A percentile compares a stretch with the other conserved stretches of the same genome.
phyloP scores from a whole-genome alignment of 2,797 vertebrate genomes.

The Alfaro cultratus region DNA sequence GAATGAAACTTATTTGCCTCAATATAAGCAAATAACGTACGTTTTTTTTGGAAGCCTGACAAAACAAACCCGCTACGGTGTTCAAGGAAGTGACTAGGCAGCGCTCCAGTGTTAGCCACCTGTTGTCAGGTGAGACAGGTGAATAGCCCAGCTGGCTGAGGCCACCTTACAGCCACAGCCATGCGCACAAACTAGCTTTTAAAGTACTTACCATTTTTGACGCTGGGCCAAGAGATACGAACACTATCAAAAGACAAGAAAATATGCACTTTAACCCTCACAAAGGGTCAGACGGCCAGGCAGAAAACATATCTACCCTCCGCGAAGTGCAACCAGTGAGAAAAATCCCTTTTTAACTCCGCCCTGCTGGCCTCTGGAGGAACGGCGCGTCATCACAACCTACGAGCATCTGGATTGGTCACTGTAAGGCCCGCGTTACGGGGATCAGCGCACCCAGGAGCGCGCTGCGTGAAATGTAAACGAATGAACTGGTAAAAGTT shows the following conservation, averaged over 20 bases:
- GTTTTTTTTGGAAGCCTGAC: neutral
- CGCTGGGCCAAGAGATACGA: neutral
- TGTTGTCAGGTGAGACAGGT: slow-evolving; percentile 76
- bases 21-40: neutral
- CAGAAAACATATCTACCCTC: slow-evolving; percentile 47
- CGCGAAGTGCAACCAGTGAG: slow-evolving; percentile 8
- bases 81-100: neutral
- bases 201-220: slow-evolving; percentile 72
- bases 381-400: slow-evolving; percentile 43
- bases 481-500: slow-evolving; percentile 32
- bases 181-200: slow-evolving; percentile 7
- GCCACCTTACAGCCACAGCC: neutral
- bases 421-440: fast-evolving
- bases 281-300: slow-evolving; percentile 43
- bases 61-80: neutral
- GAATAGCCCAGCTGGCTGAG: slow-evolving; percentile 24
- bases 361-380: slow-evolving; percentile 35
- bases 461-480: slow-evolving; percentile 11
- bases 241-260: neutral
- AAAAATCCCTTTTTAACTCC: slow-evolving; percentile 49
- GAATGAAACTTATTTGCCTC: neutral
- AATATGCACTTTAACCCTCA: slow-evolving; percentile 54
- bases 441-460: neutral
- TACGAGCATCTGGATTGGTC: slow-evolving; percentile 38
- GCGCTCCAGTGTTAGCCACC: slow-evolving; percentile 37